Evolutionary conservation across 2,888 invertebrate genomes (phyloP).

Genomic region (Callyntrura guangdongensis): DNA sequence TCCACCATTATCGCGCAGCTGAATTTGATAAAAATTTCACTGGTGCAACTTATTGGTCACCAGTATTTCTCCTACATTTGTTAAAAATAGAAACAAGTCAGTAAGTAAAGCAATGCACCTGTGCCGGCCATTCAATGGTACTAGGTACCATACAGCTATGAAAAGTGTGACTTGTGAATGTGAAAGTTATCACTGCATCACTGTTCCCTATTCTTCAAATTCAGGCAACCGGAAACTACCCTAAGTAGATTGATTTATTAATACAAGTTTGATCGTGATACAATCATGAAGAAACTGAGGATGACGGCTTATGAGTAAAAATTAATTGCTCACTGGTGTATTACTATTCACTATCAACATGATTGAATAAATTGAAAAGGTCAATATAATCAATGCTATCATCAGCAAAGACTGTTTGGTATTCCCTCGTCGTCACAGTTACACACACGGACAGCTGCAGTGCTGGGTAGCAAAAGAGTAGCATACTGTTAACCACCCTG

Average conservation of each 20-base stretch:
- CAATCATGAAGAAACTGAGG: not conserved
- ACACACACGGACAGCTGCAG: not conserved
- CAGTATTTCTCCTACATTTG: not conserved
- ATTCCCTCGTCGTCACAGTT: not conserved
- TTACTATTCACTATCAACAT: not conserved
- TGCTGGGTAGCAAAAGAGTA: not conserved
- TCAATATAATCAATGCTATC: slow-evolving; percentile 11
- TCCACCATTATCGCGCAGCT: not conserved
- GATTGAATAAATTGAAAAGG: slow-evolving; percentile 50
- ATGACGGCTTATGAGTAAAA: not conserved
- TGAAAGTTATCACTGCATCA: slow-evolving; percentile 31
- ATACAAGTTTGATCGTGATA: not conserved
- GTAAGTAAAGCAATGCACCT: not conserved
- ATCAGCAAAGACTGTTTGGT: not conserved
- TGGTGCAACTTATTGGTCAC: not conserved
- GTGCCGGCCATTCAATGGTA: not conserved
- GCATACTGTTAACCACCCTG: not conserved
- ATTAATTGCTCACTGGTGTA: slow-evolving; percentile 10
- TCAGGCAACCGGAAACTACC: slow-evolving; percentile 49
- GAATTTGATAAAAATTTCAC: no score
- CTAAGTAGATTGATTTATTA: slow-evolving; percentile 52
- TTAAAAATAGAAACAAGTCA: not conserved
- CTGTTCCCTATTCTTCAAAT: slow-evolving; percentile 27
- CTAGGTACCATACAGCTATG: slow-evolving; percentile 14
- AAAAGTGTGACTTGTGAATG: slow-evolving; percentile 25